Conservation (phyloP, 2,888 invertebrate species). For the Ligdia adustata region DNA sequence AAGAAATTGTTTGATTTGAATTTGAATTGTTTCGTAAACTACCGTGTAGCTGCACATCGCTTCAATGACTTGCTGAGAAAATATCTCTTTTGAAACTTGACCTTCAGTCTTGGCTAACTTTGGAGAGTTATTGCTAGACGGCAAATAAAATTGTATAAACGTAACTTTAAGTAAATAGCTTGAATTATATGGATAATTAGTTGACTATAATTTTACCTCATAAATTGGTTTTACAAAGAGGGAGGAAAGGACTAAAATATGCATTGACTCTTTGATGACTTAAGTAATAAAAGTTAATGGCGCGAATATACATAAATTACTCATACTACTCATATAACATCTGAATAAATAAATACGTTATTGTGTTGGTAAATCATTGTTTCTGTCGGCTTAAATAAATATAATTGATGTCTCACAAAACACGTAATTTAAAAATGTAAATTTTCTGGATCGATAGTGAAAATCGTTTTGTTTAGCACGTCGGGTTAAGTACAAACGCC, state of each 20-base stretch:
- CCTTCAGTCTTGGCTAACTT: slow-evolving; percentile 49
- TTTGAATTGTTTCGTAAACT: slow-evolving; percentile 13
- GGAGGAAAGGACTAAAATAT: too few relatives aligned
- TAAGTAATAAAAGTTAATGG: too few relatives aligned
- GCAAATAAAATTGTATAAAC: not conserved
- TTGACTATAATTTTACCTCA: too few relatives aligned
- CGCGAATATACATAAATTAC: too few relatives aligned
- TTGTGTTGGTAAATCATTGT: not conserved
- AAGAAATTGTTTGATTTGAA: slow-evolving; percentile 4
- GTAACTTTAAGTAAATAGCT: too few relatives aligned
- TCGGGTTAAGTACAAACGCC: slow-evolving; percentile 35
- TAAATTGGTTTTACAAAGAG: too few relatives aligned
- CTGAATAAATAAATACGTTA: too few relatives aligned
- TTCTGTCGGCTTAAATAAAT: slow-evolving; percentile 1
- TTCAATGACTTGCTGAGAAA: slow-evolving; percentile 46
- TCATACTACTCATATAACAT: too few relatives aligned
- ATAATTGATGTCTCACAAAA: slow-evolving; percentile 13
- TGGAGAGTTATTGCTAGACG: slow-evolving; percentile 31
- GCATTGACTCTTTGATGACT: too few relatives aligned
- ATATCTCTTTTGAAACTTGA: slow-evolving; percentile 52
- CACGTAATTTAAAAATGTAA: slow-evolving; percentile 23
- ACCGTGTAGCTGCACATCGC: slow-evolving; percentile 41
- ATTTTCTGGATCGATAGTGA: slow-evolving; percentile 30
- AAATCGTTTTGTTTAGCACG: slow-evolving; percentile 34
- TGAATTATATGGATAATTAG: not conserved